Percentiles rank a stretch among this genome's conserved stretches.
phyloP scores from a whole-genome alignment of 2,888 invertebrate genomes.

The Drosophila multiciliata region DNA sequence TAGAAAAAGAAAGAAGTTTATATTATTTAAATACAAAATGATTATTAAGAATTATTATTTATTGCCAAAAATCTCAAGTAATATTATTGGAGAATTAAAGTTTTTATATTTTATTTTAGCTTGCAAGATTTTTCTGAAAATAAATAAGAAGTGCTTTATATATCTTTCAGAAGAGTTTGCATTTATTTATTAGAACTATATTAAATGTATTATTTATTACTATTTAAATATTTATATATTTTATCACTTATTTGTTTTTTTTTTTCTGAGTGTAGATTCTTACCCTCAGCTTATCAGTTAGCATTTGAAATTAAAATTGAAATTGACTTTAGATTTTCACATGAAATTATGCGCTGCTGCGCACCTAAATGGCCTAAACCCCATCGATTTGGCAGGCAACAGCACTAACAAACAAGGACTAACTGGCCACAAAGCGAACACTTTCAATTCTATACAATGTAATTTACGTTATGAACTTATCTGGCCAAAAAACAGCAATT shows the following conservation, averaged over 20 bases:
- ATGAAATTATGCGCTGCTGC: constrained; percentile 66
- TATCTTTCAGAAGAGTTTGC: background rate
- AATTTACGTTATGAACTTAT: constrained; percentile 84
- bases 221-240: background rate
- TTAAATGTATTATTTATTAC: background rate
- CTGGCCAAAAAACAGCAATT: constrained; percentile 82
- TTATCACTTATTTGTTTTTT: background rate
- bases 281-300: constrained; percentile 15
- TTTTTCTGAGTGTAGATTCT: background rate
- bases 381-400: constrained; percentile 37
- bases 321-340: constrained; percentile 56
- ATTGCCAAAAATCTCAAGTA: background rate
- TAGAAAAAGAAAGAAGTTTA: too few species aligned
- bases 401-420: background rate
- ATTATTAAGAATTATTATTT: background rate
- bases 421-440: constrained; percentile 42
- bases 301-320: constrained; percentile 47
- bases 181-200: background rate
- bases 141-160: background rate
- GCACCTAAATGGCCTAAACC: constrained; percentile 36
- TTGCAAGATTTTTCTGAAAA: background rate
- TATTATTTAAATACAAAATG: too few species aligned
- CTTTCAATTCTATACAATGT: constrained; percentile 83
- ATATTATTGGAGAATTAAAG: background rate
- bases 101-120: background rate